Base-by-base conservation (phyloP, 2,797 vertebrate genomes). In the Paguma larvata region DNA sequence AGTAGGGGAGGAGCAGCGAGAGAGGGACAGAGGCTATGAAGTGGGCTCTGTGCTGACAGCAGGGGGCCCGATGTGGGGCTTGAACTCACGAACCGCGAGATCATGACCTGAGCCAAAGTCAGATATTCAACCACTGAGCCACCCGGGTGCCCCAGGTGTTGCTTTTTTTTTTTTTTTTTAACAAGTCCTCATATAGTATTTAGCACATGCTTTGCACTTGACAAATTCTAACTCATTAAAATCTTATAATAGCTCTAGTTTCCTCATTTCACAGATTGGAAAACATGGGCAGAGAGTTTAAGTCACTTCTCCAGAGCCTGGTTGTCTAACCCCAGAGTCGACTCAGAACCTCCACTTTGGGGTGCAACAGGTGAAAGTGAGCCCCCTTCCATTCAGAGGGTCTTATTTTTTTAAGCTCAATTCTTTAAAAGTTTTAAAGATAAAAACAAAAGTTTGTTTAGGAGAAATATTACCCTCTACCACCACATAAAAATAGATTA, bases 401-500 rank as follows among this genome's bases (percentile, higher is more conserved):
- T 34, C 63, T 63, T 34, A 11, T 25, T 34, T 46, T 63, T 79
- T 63, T 18, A 51, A 88, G 23, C 67, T 90, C 18, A 10, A 56
- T 78, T 75, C 48, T 89, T 94, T 73, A 63, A 82, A 91, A 63
- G 21, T 82, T 86, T 94, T 48, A 65, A 77, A 80, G 79, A 79
- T 48, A 65, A 91, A 85, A 89, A 62, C 59, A 32, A 44, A 85
- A 84, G 68, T 89, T 88, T 84, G 51, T 59, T 67, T 70, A 89
- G n/a, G n/a, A 93, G 46, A 79, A 78, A 21, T 73, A 70, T 27
- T 78, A 59, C n/a, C 27, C 56, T 9, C 53, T 21, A 7, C 62
- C 13, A 18, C 73, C 56, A 94, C 80, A 78, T 91, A 87, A 91
- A 97, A 94, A 83, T 41, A 68, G 67, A 89, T 83, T 79, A 41